phyloP scores from a whole-genome alignment of 2,113 vertebrate species.

The Oxyruncus cristatus region DNA sequence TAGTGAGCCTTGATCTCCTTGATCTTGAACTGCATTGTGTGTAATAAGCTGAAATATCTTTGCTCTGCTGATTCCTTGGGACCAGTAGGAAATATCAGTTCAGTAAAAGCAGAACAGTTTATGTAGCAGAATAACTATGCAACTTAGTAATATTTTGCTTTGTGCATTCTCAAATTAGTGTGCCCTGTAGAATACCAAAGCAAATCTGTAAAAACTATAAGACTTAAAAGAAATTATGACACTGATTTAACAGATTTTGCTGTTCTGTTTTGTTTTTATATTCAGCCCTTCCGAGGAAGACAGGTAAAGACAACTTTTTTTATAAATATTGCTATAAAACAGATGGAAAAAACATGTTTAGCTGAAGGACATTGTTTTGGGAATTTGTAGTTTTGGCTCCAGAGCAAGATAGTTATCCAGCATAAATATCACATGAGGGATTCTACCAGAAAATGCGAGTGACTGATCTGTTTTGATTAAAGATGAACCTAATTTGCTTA shows the following conservation, averaged over 20 bases:
- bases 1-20: neutral
- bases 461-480: neutral
- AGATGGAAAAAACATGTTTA: neutral
- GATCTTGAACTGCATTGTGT: neutral
- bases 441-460: neutral
- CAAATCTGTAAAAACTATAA: neutral
- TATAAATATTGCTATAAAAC: neutral
- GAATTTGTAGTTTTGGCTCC: neutral
- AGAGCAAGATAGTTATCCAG: neutral
- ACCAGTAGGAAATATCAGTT: neutral
- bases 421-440: neutral
- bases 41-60: neutral
- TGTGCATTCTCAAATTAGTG: neutral
- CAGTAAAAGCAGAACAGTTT: neutral
- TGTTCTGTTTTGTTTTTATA: conserved; percentile 17
- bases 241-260: neutral
- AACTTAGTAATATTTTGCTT: neutral
- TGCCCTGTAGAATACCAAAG: neutral
- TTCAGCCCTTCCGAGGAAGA: conserved; percentile 43
- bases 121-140: neutral
- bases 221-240: neutral
- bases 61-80: neutral
- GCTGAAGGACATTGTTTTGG: neutral
- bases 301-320: conserved; percentile 50
- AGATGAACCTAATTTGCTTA: neutral